Conservation (phyloP, 2,888 invertebrate species). For the Entomobrya multifasciata region DNA sequence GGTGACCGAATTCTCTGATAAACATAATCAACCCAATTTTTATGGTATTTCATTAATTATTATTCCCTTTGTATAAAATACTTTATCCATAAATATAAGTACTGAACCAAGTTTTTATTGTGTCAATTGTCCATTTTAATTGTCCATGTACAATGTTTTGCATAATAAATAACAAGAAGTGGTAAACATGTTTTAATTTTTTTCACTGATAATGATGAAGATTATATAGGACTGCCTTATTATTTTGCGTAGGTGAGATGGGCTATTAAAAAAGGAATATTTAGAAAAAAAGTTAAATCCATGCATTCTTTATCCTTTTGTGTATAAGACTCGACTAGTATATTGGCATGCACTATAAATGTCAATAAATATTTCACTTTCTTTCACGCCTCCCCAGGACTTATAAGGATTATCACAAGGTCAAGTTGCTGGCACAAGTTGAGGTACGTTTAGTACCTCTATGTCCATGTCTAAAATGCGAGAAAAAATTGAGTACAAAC, state of each 20-base stretch:
- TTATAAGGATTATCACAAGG: conserved; percentile 46
- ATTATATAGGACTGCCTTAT: conserved; percentile 15
- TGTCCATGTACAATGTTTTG: neutral
- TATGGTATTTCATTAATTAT: neutral
- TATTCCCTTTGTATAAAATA: neutral
- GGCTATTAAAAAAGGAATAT: neutral
- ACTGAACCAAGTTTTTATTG: neutral
- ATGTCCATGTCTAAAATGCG: neutral
- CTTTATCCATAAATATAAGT: neutral
- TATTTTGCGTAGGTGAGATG: conserved; percentile 24
- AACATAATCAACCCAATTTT: conserved; percentile 54
- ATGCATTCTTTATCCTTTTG: conserved; percentile 10
- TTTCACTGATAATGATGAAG: conserved; percentile 18
- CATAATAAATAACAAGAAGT: neutral
- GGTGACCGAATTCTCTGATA: conserved; percentile 48
- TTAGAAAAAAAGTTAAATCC: conserved; percentile 23
- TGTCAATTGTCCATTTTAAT: neutral
- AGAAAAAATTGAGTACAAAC: neutral
- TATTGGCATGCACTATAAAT: conserved; percentile 39
- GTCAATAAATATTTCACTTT: conserved; percentile 61
- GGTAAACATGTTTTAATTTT: conserved; percentile 34
- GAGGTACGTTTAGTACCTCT: neutral
- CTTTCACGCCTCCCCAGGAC: conserved; percentile 43
- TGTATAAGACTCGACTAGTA: neutral
- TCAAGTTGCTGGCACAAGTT: conserved; percentile 27